Percentiles rank a stretch among this genome's conserved stretches.
Evolutionary conservation across 2,888 invertebrate genomes (phyloP).

Genomic region (Pogonocherus hispidulus): DNA sequence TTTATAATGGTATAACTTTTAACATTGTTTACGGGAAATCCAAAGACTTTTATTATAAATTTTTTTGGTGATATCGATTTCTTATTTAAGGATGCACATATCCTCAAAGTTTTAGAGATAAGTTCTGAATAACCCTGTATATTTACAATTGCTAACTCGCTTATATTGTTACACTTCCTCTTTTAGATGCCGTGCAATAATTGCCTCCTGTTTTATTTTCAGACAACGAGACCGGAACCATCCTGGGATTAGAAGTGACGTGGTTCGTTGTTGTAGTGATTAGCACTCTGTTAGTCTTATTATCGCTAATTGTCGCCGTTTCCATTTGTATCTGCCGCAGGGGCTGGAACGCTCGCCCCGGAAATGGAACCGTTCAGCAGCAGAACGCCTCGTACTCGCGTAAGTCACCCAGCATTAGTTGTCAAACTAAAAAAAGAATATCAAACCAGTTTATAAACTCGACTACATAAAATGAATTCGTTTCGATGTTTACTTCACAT

Average conservation of each 20-base stretch:
- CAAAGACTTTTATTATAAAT: too few species aligned
- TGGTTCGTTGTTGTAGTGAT: constrained; percentile 84
- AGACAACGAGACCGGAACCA: constrained; percentile 76
- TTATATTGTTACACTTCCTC: too few species aligned
- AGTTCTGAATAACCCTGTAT: too few species aligned
- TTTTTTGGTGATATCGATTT: too few species aligned
- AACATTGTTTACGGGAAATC: too few species aligned
- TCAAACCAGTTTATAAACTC: too few species aligned
- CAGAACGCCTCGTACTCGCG: constrained; percentile 71
- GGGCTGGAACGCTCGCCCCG: constrained; percentile 69
- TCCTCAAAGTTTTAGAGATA: too few species aligned
- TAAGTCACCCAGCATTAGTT: constrained; percentile 54
- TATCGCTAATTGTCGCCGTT: constrained; percentile 78
- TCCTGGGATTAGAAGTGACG: constrained; percentile 81
- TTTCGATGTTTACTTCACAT: too few species aligned
- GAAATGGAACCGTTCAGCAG: constrained; percentile 67
- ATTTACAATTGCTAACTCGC: too few species aligned
- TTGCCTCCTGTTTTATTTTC: constrained; percentile 51
- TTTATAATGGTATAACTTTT: too few species aligned
- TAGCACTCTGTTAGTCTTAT: constrained; percentile 77
- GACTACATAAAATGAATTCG: too few species aligned
- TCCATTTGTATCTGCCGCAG: constrained; percentile 85
- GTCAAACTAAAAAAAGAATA: not conserved
- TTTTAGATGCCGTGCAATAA: constrained; percentile 6
- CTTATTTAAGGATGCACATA: too few species aligned